phyloP scores from a whole-genome alignment of 2,888 invertebrate genomes.

The Patella depressa region DNA sequence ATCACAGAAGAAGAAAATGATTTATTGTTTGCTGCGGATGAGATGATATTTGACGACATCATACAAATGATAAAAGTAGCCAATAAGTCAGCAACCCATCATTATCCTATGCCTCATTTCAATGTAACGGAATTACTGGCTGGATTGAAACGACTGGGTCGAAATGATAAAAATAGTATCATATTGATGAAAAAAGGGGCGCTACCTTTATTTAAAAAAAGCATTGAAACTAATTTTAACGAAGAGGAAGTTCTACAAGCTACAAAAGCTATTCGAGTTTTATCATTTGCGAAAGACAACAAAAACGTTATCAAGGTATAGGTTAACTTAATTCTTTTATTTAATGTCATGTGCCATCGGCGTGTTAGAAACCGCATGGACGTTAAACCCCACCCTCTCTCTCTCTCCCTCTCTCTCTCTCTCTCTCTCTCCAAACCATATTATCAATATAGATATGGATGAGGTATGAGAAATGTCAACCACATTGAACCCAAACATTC shows the following conservation, averaged over 20 bases:
- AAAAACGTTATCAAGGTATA: constrained; percentile 46
- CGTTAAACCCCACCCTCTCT: too few species aligned
- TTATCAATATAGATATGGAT: too few species aligned
- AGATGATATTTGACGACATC: constrained; percentile 49
- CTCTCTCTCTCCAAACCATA: too few species aligned
- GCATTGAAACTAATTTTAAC: constrained; percentile 35
- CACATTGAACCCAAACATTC: too few species aligned
- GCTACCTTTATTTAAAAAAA: constrained; percentile 31
- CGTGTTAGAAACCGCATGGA: too few species aligned
- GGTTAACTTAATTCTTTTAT: too few species aligned
- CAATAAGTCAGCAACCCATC: constrained; percentile 31
- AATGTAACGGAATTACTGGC: constrained; percentile 51
- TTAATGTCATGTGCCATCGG: too few species aligned
- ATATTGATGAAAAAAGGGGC: constrained; percentile 47
- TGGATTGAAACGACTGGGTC: constrained; percentile 52
- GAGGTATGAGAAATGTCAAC: too few species aligned
- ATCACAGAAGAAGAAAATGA: constrained; percentile 52
- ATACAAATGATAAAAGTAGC: constrained; percentile 41
- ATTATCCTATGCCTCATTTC: constrained; percentile 43
- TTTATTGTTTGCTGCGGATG: constrained; percentile 42
- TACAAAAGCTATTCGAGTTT: constrained; percentile 50
- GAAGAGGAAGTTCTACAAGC: constrained; percentile 42
- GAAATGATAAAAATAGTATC: constrained; percentile 54
- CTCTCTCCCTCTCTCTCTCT: too few species aligned
- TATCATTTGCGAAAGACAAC: constrained; percentile 52